Base-by-base conservation (phyloP, 2,797 vertebrate species). In the Falco cherrug region DNA sequence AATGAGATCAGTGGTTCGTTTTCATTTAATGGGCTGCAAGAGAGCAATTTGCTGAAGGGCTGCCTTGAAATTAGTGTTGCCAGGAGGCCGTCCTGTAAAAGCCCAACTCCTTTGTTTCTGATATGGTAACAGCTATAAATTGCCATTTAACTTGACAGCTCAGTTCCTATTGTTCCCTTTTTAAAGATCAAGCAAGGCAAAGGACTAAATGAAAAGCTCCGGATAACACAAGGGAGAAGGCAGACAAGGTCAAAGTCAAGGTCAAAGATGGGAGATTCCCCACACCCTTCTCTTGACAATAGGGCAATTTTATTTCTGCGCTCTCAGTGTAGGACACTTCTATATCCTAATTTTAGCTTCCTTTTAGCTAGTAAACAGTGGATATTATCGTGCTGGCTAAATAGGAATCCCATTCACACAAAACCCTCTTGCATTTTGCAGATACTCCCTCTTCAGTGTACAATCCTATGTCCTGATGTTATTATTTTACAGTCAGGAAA, bases 181-280 rank as follows among this genome's bases (percentile, higher is more conserved):
- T n/a, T 5, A 60, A 67, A 33, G 89, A 70, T 6, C 24, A 41
- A 43, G 60, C 63, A 74, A 94, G 89, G 94, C 85, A 54, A 48
- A 87, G 56, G 15, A 0, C 7, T 13, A 3, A 68, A 59, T 59
- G 63, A 87, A 76, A 77, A 91, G 51, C 94, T 68, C 13, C 7
- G 80, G 79, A 4, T 67, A 22, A 25, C 65, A 47, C 37, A 6
- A 17, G 59, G 84, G 39, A 51, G 60, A 67, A 92, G 71, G 84
- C 78, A 89, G 81, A 31, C 39, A 37, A 81, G 91, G 89, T 77
- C 91, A 91, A 94, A 69, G 89, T 26, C 95, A 97, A 97, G 89
- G 92, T 43, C 95, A 79, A 19, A 43, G 64, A 7, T 5, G 1
- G 90, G 60, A 56, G 45, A 71, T 67, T 61, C 92, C 84, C 54